phyloP scores from a whole-genome alignment of 2,113 vertebrate genomes.

The Neolamprologus falcicula region DNA sequence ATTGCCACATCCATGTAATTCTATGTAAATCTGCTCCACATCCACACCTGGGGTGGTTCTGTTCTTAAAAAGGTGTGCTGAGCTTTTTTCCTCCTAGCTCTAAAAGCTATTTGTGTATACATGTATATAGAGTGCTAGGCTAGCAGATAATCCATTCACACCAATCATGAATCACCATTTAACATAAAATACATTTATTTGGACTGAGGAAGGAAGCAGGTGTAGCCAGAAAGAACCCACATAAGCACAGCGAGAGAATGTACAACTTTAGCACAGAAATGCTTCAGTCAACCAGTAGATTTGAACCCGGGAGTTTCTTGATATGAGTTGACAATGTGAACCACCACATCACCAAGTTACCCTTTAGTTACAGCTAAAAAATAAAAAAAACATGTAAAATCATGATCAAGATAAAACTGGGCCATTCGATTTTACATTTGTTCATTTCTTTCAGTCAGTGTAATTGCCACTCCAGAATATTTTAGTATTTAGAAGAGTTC shows the following conservation, averaged over 20 bases:
- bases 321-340: neutral
- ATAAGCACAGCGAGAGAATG: neutral
- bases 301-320: neutral
- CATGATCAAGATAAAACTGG: neutral
- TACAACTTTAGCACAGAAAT: neutral
- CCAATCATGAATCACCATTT: neutral
- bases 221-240: neutral
- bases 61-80: neutral
- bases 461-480: neutral
- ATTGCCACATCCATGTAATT: neutral
- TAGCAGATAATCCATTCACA: neutral
- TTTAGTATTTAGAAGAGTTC: neutral
- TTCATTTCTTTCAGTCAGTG: neutral
- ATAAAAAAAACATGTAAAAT: neutral
- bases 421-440: neutral
- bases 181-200: rapidly evolving
- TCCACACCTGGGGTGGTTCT: neutral
- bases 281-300: neutral
- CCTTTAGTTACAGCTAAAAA: neutral
- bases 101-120: neutral
- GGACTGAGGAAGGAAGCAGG: neutral
- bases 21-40: neutral
- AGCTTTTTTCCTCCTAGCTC: neutral
- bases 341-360: neutral
- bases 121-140: neutral